Percentiles rank a stretch among this genome's conserved stretches.
Evolutionary conservation across 1,140 invertebrate species (phyloP).

Genomic region (Hermetia illucens): DNA sequence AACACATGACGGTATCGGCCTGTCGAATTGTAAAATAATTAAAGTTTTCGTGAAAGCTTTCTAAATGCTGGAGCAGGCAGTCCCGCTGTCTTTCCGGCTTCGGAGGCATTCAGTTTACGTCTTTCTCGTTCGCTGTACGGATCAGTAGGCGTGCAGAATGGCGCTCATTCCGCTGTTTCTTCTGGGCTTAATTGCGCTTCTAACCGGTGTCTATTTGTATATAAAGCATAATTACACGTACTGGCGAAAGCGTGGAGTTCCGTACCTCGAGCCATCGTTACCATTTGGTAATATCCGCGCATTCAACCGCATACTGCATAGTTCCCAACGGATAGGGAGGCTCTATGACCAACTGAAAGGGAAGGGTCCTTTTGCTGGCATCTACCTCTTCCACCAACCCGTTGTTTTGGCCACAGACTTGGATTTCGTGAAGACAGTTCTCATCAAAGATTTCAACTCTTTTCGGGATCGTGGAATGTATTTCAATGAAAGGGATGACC

Average conservation of each 20-base stretch:
- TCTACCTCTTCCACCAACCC: constrained; percentile 32
- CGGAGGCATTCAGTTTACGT: too few species aligned
- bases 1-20: too few species aligned
- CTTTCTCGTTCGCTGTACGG: too few species aligned
- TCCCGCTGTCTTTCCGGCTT: too few species aligned
- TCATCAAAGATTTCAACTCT: constrained; percentile 37
- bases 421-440: constrained; percentile 34
- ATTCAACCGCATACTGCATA: constrained; percentile 25
- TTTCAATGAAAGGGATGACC: constrained; percentile 31
- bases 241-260: constrained; percentile 17
- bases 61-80: too few species aligned
- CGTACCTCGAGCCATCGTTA: constrained; percentile 25
- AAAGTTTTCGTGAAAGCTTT: too few species aligned
- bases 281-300: constrained; percentile 34
- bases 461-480: constrained; percentile 34
- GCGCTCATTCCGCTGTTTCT: too few species aligned
- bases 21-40: too few species aligned
- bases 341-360: constrained; percentile 28
- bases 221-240: too few species aligned
- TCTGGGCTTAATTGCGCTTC: too few species aligned
- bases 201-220: too few species aligned
- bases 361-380: constrained; percentile 25
- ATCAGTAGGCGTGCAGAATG: too few species aligned
- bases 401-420: constrained; percentile 28
- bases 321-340: constrained; percentile 29